Percentiles rank a stretch among this genome's conserved stretches.
Conservation (phyloP, 2,797 vertebrate species). For the Hyperoplus lanceolatus region DNA sequence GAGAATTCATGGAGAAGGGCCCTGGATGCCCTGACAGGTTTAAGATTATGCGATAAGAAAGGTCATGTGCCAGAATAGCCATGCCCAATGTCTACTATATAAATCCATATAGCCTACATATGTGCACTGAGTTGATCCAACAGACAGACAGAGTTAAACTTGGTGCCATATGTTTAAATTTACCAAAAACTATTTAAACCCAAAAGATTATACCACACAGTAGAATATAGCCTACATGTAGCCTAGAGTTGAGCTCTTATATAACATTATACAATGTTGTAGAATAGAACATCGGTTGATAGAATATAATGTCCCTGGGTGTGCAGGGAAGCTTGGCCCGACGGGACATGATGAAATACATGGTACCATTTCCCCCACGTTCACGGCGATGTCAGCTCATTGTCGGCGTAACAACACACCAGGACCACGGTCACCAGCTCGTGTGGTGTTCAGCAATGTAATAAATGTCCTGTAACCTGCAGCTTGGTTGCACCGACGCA, state of each 20-base stretch:
- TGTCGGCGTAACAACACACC: conserved; percentile 8
- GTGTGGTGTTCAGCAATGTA: neutral
- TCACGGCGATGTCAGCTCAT: conserved; percentile 3
- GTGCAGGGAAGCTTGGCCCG: neutral
- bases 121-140: neutral
- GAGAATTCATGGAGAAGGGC: neutral
- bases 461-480: conserved; percentile 31
- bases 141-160: neutral
- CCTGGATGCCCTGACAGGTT: neutral
- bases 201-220: neutral
- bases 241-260: neutral
- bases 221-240: neutral
- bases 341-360: neutral
- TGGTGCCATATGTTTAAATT: neutral
- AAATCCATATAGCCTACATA: neutral
- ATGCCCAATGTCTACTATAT: neutral
- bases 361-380: neutral
- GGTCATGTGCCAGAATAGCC: conserved; percentile 10
- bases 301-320: neutral
- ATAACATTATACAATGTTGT: too few species aligned
- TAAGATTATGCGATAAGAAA: conserved; percentile 4
- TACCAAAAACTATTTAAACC: neutral
- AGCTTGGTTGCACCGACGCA: conserved; percentile 23
- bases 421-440: conserved; percentile 1
- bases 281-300: neutral